Evolutionary conservation across 1,140 invertebrate species (phyloP).

Genomic region (Hylaeus volcanicus): DNA sequence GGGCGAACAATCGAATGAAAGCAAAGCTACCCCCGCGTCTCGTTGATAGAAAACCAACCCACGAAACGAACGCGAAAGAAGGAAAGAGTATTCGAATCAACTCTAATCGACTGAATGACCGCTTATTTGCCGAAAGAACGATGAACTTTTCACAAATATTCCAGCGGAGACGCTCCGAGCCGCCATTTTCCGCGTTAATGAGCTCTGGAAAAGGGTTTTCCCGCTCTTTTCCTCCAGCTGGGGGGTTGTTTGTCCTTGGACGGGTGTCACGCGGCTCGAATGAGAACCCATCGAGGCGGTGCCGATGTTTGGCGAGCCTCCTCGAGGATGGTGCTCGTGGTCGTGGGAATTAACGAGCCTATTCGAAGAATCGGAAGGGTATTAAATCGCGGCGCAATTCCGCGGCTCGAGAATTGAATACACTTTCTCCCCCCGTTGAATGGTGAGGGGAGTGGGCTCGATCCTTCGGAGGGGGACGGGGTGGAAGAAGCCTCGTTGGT

Average conservation of each 20-base stretch:
- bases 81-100: not conserved
- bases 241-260: conserved; percentile 5
- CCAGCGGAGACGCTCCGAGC: not conserved
- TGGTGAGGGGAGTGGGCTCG: too few species aligned
- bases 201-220: not conserved
- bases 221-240: not conserved
- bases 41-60: not conserved
- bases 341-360: conserved; percentile 60
- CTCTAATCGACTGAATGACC: not conserved
- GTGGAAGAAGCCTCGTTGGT: conserved; percentile 29
- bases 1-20: not conserved
- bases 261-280: conserved; percentile 23
- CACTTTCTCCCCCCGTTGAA: too few species aligned
- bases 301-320: conserved; percentile 28
- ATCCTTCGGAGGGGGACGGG: too few species aligned
- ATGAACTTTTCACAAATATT: conserved; percentile 28
- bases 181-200: conserved; percentile 21
- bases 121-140: not conserved
- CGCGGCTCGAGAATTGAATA: conserved; percentile 26
- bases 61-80: not conserved
- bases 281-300: conserved; percentile 15
- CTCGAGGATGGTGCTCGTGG: conserved; percentile 33
- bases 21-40: not conserved
- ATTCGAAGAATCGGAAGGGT: conserved; percentile 55
- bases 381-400: conserved; percentile 55